Percentiles rank a stretch among this genome's conserved stretches.
These are phyloP conservation scores for Coenonympha arcania DNA, from an alignment of 2,888 invertebrate species.

Conservation along the genomic window DNA sequence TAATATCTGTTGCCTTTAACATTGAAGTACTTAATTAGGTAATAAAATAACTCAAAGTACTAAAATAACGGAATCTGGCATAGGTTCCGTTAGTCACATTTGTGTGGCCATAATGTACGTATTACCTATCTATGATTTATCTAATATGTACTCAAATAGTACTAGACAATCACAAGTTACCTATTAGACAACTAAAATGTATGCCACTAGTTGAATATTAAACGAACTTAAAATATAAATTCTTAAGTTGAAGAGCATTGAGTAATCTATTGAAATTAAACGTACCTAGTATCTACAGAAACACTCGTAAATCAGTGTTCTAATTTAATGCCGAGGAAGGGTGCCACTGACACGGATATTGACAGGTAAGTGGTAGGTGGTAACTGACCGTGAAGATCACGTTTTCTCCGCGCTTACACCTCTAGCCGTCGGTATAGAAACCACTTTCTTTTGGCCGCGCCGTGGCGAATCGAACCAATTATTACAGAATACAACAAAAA, in stretches of 20 bases:
- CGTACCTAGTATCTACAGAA: background rate
- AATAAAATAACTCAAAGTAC: too few relatives aligned
- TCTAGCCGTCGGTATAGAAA: constrained; percentile 30
- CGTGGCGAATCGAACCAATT: constrained; percentile 30
- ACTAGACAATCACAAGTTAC: too few relatives aligned
- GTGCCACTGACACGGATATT: constrained; percentile 23
- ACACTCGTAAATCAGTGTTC: constrained; percentile 6
- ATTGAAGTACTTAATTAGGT: too few relatives aligned
- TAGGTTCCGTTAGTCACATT: too few relatives aligned
- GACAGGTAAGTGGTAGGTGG: constrained; percentile 14
- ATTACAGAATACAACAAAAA: constrained; percentile 14
- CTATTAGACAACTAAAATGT: too few relatives aligned
- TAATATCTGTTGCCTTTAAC: too few relatives aligned
- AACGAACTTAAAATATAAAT: background rate
- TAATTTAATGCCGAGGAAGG: constrained; percentile 11
- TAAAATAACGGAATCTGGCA: too few relatives aligned
- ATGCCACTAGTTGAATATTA: too few relatives aligned
- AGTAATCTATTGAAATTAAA: background rate
- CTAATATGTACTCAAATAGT: too few relatives aligned
- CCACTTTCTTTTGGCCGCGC: constrained; percentile 39
- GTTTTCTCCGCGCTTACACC: constrained; percentile 46
- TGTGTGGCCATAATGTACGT: too few relatives aligned
- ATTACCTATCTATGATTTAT: too few relatives aligned
- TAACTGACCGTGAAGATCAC: constrained; percentile 50
- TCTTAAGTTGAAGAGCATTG: background rate